Base-by-base conservation (phyloP, 1,140 invertebrate species). In the Musca vetustissima region DNA sequence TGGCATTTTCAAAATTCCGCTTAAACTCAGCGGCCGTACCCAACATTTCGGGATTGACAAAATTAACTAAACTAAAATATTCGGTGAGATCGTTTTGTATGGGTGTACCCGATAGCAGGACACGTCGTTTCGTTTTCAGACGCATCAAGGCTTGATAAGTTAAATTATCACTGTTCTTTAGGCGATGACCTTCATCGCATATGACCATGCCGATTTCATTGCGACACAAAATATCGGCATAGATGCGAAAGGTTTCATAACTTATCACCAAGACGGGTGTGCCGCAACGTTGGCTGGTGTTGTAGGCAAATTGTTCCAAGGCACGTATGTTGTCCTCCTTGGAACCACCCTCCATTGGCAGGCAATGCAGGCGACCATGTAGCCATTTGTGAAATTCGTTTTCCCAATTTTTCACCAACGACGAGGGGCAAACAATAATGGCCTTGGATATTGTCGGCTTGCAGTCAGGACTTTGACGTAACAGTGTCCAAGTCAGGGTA, bases 11-110 rank as follows among this genome's bases (percentile, higher is more conserved):
- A 85, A 93, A 99, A 76, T 92, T 92, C 67, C 89, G 91, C 69
- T 94, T 91, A 77, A 99, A 99, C 83, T 98, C 96, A 77, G 91
- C 88, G 3, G 92, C 91, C 64, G 93, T 94, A 32, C 96, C 94
- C 53, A 98, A 85, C 73, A 99, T 90, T 59, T 97, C 97, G 79
- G 95, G 92, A 87, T 99, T 99, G 1, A 99, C 97, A 87, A 99
- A 99, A 84, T 99, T 96, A 24, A 99, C 91, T 25, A 99, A 87
- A 80, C 96, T 98, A 82, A 98, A 99, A 82, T 99, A 99, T 83
- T 99, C 98, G 0, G 98, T 88, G 0, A 99, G 85, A 87, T 99
- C 98, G 86, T 99, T 99, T 80, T 99, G 98, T 81, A 99, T 99
- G 1, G 98, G 98, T 14, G 98, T 99, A n/a, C 98, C 98, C 48